Conservation (phyloP, 2,888 invertebrate species). For the Drosophila trichaetosa region DNA sequence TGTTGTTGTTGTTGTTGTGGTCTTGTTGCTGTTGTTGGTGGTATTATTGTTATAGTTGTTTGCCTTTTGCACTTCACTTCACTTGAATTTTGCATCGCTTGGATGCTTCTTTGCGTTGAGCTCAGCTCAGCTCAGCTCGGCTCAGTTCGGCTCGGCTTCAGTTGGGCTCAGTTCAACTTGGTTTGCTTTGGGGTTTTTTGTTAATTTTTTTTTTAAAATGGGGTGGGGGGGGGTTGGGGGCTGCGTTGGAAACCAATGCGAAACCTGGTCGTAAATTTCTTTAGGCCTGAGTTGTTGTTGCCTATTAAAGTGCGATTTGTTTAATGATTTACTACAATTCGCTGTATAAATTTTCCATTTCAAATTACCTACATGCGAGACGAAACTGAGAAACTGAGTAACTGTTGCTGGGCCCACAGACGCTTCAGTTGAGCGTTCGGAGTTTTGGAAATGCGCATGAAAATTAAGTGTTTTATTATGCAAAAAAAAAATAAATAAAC, state of each 20-base stretch:
- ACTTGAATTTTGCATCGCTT: conserved; percentile 80
- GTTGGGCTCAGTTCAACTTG: conserved; percentile 55
- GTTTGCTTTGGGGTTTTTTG: conserved; percentile 42
- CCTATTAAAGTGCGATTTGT: conserved; percentile 84
- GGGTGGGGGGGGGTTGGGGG: background rate
- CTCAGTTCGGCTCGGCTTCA: conserved; percentile 28
- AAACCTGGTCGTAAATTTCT: conserved; percentile 65
- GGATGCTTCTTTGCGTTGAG: conserved; percentile 64
- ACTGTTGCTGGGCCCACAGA: conserved; percentile 32
- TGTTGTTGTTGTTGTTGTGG: conserved; percentile 57
- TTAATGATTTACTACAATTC: conserved; percentile 81
- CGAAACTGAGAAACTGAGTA: conserved; percentile 41
- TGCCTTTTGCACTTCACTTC: conserved; percentile 82
- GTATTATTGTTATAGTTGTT: conserved; percentile 68
- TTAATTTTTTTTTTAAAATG: conserved; percentile 24
- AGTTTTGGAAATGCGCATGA: conserved; percentile 76
- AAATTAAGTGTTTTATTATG: conserved; percentile 84
- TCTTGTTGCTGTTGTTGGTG: conserved; percentile 33
- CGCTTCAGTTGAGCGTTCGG: conserved; percentile 63
- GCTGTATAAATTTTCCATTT: conserved; percentile 81
- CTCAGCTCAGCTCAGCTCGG: conserved; percentile 24
- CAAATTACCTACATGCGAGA: conserved; percentile 75
- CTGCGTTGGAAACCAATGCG: conserved; percentile 11
- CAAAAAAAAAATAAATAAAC: conserved; percentile 68
- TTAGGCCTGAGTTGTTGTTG: conserved; percentile 62